Evolutionary conservation across 1,140 invertebrate genomes (phyloP).

Genomic region (Drosophila albomicans): DNA sequence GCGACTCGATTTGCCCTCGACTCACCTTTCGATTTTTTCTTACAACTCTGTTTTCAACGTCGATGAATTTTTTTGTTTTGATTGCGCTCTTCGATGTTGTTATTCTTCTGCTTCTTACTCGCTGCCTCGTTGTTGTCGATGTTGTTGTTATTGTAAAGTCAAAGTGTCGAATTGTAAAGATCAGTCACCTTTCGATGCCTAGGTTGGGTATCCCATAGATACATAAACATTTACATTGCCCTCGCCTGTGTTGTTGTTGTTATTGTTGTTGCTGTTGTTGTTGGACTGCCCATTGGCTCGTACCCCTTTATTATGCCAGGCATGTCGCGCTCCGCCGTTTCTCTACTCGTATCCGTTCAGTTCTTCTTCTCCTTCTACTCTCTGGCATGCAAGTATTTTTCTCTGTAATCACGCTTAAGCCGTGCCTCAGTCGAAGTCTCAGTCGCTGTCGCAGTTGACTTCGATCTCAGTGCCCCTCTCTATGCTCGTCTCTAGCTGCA

Average conservation of each 20-base stretch:
- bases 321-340: slow-evolving; percentile 60
- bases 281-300: slow-evolving; percentile 41
- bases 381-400: slow-evolving; percentile 44
- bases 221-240: slow-evolving; percentile 76
- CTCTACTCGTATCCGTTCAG: slow-evolving; percentile 55
- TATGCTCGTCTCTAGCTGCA: slow-evolving; percentile 59
- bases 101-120: slow-evolving; percentile 26
- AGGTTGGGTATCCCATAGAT: slow-evolving; percentile 51
- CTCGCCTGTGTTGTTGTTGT: slow-evolving; percentile 13
- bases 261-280: slow-evolving; percentile 10
- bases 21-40: slow-evolving; percentile 67
- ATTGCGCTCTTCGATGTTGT: slow-evolving; percentile 60
- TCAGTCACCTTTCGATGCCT: slow-evolving; percentile 73
- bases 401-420: slow-evolving; percentile 71
- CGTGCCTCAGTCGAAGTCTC: slow-evolving; percentile 21
- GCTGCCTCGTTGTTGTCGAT: slow-evolving; percentile 12
- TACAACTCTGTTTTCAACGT: slow-evolving; percentile 76
- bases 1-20: slow-evolving; percentile 53
- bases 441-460: slow-evolving; percentile 4
- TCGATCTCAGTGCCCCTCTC: slow-evolving; percentile 45
- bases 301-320: slow-evolving; percentile 73
- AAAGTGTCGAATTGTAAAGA: slow-evolving; percentile 82
- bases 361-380: slow-evolving; percentile 2
- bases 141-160: slow-evolving; percentile 58
- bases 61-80: slow-evolving; percentile 78